A percentile compares a stretch with the other conserved stretches of the same genome.
phyloP scores from a whole-genome alignment of 2,888 invertebrate genomes.

The Psylliodes chrysocephalus region DNA sequence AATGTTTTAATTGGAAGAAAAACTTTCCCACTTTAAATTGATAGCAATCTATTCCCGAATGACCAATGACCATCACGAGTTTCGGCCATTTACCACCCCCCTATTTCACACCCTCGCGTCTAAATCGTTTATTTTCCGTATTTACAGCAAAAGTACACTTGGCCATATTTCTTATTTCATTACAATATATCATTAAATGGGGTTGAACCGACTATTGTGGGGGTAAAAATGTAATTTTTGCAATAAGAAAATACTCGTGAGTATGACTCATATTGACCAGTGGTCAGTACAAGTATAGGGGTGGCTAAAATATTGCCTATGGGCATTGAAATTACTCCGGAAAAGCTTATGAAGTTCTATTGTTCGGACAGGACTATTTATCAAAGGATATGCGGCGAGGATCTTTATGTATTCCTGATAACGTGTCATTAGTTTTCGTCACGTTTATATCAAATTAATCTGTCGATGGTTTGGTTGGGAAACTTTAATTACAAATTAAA shows the following conservation, averaged over 20 bases:
- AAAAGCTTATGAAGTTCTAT: slow-evolving; percentile 28
- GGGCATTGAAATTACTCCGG: slow-evolving; percentile 27
- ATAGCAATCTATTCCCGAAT: slow-evolving; percentile 5
- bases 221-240: slow-evolving; percentile 48
- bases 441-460: neutral
- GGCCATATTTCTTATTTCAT: slow-evolving; percentile 50
- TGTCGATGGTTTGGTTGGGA: too few relatives aligned
- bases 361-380: slow-evolving; percentile 29
- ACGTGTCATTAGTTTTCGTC: neutral
- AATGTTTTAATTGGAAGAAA: too few relatives aligned
- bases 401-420: neutral
- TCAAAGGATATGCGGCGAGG: slow-evolving; percentile 15
- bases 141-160: slow-evolving; percentile 46
- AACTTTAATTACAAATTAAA: too few relatives aligned
- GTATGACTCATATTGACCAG: slow-evolving; percentile 50
- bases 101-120: slow-evolving; percentile 46
- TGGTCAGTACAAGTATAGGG: slow-evolving; percentile 42
- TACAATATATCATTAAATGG: slow-evolving; percentile 50
- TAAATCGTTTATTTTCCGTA: slow-evolving; percentile 51
- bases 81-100: slow-evolving; percentile 35
- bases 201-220: slow-evolving; percentile 39
- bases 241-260: slow-evolving; percentile 44
- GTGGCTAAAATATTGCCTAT: slow-evolving; percentile 35
- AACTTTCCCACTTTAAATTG: neutral
- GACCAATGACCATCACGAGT: slow-evolving; percentile 34